Base-by-base conservation (phyloP, 23 tunicate species). In the Styela plicata region DNA sequence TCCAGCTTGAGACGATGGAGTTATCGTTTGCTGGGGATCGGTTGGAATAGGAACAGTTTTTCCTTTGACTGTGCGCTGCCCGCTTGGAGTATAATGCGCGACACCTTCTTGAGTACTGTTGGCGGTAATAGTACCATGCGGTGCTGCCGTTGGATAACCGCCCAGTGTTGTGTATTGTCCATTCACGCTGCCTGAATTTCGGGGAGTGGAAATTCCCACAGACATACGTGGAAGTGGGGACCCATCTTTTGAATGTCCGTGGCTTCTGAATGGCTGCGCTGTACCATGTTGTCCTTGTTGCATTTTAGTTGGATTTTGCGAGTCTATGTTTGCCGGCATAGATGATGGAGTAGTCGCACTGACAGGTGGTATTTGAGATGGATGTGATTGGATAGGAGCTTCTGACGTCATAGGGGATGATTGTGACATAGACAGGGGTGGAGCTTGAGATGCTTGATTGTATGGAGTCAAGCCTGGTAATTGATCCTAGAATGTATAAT, bases 41-140 rank as follows among this genome's bases (percentile, higher is more conserved):
- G 85, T 74, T 2, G 97, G 97, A n/a, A 91, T 80, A 34, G 91
- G 97, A 63, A 91, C 97, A 5, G 89, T 87, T 74, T 87, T 91
- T 30, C 97, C 97, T 80, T 91, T 91, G 1, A 80, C 91, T 33
- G 64, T 83, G 76, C 88, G 88, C 2, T 24, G 36, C 24, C 90
- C 90, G 23, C 64, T 24, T 0, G 84, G 76, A 13, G 53, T 18
- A 7, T 53, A 27, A 76, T 44, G 81, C 31, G 33, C 81, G 0
- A 28, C 64, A 25, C 81, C 33, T 44, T 76, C 81, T 44, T 76
- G 81, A 76, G 81, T 22, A 33, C 24, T 18, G n/a, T n/a, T n/a
- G n/a, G n/a, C n/a, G n/a, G n/a, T n/a, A n/a, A n/a, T n/a, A 13
- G 78, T 73, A 0, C 64, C 26, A 18, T 26, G 63, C 57, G 79